A percentile compares a stretch with the other conserved stretches of the same genome.
These are phyloP conservation scores for Psilopogon haemacephalus DNA, from an alignment of 2,113 vertebrate species.

Conservation along the genomic window DNA sequence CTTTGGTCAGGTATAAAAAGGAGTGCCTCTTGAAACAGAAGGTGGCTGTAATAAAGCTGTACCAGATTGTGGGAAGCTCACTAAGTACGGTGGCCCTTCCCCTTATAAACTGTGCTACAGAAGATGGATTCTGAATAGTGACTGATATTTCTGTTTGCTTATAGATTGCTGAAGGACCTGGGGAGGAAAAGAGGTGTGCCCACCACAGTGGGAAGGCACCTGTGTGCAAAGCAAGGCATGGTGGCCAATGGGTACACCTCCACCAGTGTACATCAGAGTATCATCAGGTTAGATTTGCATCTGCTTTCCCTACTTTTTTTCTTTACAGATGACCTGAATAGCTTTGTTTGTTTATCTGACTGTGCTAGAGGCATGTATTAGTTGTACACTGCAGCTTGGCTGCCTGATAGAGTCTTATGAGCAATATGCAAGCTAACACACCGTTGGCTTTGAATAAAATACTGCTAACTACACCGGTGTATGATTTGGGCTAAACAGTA, in stretches of 20 bases:
- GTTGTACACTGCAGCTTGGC: neutral
- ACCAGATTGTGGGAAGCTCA: neutral
- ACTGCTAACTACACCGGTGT: neutral
- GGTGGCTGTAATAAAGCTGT: neutral
- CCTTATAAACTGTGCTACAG: neutral
- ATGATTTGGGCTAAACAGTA: neutral
- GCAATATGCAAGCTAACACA: neutral
- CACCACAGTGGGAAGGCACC: neutral
- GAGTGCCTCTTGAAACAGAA: neutral
- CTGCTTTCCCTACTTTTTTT: neutral
- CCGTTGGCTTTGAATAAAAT: neutral
- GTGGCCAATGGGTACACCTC: neutral
- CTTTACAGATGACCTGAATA: neutral
- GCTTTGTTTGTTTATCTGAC: neutral
- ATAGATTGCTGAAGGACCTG: neutral
- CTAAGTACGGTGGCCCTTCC: neutral
- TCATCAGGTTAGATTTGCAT: neutral
- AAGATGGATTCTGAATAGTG: neutral
- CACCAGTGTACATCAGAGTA: fast-evolving
- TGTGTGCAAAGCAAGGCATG: fast-evolving
- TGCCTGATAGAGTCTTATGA: neutral
- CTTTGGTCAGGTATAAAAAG: neutral
- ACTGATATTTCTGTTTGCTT: neutral
- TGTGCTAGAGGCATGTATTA: neutral
- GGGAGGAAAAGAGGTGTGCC: neutral